Percentiles rank a stretch among this genome's conserved stretches.
Evolutionary conservation across 2,113 vertebrate genomes (phyloP).

Genomic region (Dascyllus trimaculatus): DNA sequence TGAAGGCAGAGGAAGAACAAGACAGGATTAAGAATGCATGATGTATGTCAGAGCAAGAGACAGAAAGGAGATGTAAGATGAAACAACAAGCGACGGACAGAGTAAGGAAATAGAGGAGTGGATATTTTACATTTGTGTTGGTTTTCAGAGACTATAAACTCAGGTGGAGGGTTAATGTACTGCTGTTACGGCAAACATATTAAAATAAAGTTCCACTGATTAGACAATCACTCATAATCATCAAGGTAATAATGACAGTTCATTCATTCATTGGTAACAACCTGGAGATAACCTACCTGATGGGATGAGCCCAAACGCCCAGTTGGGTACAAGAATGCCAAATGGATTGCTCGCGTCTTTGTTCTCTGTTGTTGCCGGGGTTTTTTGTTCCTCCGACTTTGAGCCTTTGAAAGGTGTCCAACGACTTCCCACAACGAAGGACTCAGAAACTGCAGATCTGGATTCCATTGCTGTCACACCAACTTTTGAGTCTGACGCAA

Average conservation of each 20-base stretch:
- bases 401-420: conserved; percentile 58
- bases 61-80: conserved; percentile 24
- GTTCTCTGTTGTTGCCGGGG: conserved; percentile 30
- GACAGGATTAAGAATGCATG: conserved; percentile 60
- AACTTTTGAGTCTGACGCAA: conserved; percentile 9
- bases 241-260: conserved; percentile 34
- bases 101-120: conserved; percentile 11
- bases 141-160: conserved; percentile 15
- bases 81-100: conserved; percentile 49
- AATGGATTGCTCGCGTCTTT: conserved; percentile 62
- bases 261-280: conserved; percentile 25
- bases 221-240: conserved; percentile 56
- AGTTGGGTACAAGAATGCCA: conserved; percentile 69
- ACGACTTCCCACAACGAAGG: conserved; percentile 66
- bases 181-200: conserved; percentile 37
- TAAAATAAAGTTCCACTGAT: conserved; percentile 57
- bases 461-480: conserved; percentile 69
- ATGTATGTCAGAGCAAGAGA: conserved; percentile 13
- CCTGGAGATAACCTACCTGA: conserved; percentile 72
- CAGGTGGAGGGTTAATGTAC: not conserved
- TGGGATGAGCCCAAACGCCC: conserved; percentile 72
- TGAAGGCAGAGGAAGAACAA: conserved; percentile 1
- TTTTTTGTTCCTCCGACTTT: conserved; percentile 55
- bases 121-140: conserved; percentile 22
- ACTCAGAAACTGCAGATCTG: conserved; percentile 74